These are phyloP conservation scores for Halcyon chelicuti DNA, from an alignment of 2,797 vertebrate genomes.

Conservation along the genomic window DNA sequence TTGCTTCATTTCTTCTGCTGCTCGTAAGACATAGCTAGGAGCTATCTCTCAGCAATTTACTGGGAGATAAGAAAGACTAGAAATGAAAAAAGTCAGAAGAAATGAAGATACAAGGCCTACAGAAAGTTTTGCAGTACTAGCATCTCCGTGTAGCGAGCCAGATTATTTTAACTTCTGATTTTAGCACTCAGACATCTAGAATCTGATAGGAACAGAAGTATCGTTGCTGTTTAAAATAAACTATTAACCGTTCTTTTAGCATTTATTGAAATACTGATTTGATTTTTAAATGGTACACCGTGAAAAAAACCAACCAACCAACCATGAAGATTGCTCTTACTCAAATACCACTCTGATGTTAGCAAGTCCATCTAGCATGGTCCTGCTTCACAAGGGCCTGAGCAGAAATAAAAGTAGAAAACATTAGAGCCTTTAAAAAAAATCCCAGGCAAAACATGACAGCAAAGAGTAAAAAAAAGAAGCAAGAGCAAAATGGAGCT, in stretches of 20 bases:
- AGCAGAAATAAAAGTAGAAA: neutral
- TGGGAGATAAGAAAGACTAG: neutral
- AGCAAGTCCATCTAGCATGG: neutral
- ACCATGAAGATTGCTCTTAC: neutral
- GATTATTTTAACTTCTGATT: neutral
- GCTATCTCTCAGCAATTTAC: conserved; percentile 3
- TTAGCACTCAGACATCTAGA: neutral
- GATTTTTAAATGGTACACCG: neutral
- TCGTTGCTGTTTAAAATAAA: neutral
- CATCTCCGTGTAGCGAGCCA: neutral
- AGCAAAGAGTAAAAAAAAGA: neutral
- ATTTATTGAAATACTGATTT: neutral
- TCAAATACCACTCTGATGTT: neutral
- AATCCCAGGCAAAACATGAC: neutral
- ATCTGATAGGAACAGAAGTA: neutral
- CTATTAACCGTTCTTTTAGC: neutral
- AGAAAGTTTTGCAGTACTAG: neutral
- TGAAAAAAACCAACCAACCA: too few species aligned
- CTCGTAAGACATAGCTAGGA: neutral
- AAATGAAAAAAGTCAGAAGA: conserved; percentile 12
- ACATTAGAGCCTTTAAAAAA: neutral
- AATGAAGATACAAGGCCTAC: neutral
- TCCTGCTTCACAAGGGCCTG: neutral
- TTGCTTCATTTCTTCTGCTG: neutral
- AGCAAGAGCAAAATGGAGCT: neutral